Evolutionary conservation across 2,888 invertebrate species (phyloP).

Genomic region (Bombylius discolor): DNA sequence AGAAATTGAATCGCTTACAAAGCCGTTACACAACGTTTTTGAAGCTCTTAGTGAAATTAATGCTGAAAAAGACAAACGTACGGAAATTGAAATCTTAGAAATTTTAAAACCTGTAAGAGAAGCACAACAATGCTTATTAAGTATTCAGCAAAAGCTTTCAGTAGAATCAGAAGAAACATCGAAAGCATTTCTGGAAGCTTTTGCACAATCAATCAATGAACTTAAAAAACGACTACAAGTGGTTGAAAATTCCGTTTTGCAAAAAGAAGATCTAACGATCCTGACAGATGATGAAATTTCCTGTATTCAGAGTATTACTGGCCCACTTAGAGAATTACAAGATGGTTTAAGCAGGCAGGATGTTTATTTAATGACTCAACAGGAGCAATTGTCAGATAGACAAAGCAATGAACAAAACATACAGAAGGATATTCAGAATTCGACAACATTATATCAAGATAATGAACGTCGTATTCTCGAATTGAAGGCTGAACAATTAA

Average conservation of each 20-base stretch:
- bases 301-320: conserved; percentile 22
- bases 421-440: not conserved
- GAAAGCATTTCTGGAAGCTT: conserved; percentile 2
- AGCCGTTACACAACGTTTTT: conserved; percentile 20
- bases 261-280: conserved; percentile 2
- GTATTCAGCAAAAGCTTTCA: conserved; percentile 25
- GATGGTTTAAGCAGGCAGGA: not conserved
- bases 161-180: conserved; percentile 7
- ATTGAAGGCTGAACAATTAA: not conserved
- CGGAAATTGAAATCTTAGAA: conserved; percentile 6
- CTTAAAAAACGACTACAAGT: conserved; percentile 7
- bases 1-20: conserved; percentile 15
- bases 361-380: not conserved
- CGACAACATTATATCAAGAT: not conserved
- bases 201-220: conserved; percentile 2
- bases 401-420: too few relatives aligned
- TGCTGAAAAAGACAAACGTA: not conserved
- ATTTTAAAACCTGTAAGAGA: conserved; percentile 25
- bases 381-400: not conserved
- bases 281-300: conserved; percentile 14
- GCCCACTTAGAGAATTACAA: conserved; percentile 22
- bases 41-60: not conserved
- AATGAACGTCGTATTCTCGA: not conserved
- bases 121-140: conserved; percentile 21
- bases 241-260: conserved; percentile 3